Evolutionary conservation across 2,797 vertebrate genomes (phyloP).

Genomic region (Chloroceryle inda): DNA sequence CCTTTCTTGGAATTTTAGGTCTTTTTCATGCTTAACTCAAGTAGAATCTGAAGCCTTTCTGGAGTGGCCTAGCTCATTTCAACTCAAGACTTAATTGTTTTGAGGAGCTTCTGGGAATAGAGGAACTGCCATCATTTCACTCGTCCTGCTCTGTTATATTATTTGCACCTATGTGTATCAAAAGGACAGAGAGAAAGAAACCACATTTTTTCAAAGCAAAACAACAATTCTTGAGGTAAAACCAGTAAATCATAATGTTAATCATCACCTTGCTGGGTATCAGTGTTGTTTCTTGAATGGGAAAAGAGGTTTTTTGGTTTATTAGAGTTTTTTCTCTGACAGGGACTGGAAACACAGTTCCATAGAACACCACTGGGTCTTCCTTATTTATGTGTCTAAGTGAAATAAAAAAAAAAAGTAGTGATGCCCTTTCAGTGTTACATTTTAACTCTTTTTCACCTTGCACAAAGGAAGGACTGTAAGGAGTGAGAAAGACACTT

Average conservation of each 20-base stretch:
- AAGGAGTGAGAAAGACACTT: slow-evolving; percentile 32
- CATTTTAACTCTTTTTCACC: slow-evolving; percentile 56
- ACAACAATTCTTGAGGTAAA: slow-evolving; percentile 25
- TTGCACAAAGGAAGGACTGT: slow-evolving; percentile 13
- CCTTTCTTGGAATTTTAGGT: neutral
- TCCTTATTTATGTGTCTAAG: slow-evolving; percentile 14
- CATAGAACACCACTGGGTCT: slow-evolving; percentile 13
- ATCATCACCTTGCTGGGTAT: neutral
- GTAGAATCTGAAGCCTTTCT: neutral
- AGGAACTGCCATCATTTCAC: neutral
- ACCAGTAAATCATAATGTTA: slow-evolving; percentile 3
- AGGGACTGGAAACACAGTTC: slow-evolving; percentile 12
- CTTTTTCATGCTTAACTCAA: neutral
- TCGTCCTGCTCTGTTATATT: neutral
- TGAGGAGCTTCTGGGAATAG: neutral
- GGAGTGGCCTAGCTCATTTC: neutral
- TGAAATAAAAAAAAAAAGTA: neutral
- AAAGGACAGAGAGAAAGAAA: neutral
- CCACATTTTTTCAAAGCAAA: neutral
- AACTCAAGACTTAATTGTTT: neutral
- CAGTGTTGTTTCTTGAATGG: slow-evolving; percentile 37
- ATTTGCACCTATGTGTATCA: too few species aligned
- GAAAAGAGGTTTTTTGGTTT: neutral
- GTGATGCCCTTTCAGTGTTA: neutral
- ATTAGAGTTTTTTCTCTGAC: slow-evolving; percentile 34